Conservation (phyloP, 2,888 invertebrate genomes). For the Caenorhabditis panamensis region DNA sequence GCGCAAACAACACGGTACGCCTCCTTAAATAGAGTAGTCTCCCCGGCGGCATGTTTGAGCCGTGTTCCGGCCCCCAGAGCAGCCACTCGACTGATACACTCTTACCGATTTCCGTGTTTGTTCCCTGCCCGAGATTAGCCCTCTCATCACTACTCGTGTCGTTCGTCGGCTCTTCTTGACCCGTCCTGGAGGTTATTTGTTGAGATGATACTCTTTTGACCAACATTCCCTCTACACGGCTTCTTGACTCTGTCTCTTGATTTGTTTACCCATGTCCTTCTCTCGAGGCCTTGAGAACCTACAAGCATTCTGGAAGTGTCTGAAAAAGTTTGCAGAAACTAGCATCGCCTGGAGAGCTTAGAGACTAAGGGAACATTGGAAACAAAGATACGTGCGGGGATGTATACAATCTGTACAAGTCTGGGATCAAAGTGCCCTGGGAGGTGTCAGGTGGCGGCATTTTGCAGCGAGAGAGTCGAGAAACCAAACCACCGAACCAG, state of each 20-base stretch:
- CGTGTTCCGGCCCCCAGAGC: slow-evolving; percentile 30
- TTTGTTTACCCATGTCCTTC: slow-evolving; percentile 14
- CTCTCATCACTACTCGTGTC: slow-evolving; percentile 33
- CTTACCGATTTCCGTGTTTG: slow-evolving; percentile 66
- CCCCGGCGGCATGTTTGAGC: slow-evolving; percentile 47
- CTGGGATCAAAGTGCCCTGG: slow-evolving; percentile 1
- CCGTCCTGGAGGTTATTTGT: slow-evolving; percentile 32
- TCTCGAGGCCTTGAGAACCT: neutral
- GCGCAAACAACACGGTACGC: slow-evolving; percentile 47
- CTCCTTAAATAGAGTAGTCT: slow-evolving; percentile 50
- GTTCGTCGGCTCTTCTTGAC: slow-evolving; percentile 39
- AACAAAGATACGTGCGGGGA: neutral
- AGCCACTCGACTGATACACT: slow-evolving; percentile 61
- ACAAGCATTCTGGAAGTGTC: neutral
- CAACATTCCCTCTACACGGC: slow-evolving; percentile 21
- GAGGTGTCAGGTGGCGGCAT: slow-evolving; percentile 19
- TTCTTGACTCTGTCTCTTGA: neutral
- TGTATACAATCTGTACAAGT: slow-evolving; percentile 8
- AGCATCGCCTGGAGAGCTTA: too few relatives aligned
- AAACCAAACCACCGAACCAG: neutral
- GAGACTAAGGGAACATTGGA: neutral
- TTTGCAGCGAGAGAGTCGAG: neutral
- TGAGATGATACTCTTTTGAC: slow-evolving; percentile 49
- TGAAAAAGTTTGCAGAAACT: neutral
- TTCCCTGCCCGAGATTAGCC: slow-evolving; percentile 50